A percentile compares a stretch with the other conserved stretches of the same genome.
phyloP scores from a whole-genome alignment of 2,888 invertebrate genomes.

The Andrena fulva region DNA sequence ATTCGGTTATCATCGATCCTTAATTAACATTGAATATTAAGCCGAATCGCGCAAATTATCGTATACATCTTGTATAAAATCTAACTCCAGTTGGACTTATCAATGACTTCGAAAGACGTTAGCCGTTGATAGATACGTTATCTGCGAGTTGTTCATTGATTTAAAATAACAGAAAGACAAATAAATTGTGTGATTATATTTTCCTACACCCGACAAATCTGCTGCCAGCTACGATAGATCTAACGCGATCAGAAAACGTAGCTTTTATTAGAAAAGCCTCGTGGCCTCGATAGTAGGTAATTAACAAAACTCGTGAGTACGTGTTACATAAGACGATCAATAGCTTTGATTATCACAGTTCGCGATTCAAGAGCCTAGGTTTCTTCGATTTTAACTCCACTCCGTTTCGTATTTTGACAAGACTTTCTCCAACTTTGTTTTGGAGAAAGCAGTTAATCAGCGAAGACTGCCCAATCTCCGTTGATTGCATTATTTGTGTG shows the following conservation, averaged over 20 bases:
- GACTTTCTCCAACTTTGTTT: too few relatives aligned
- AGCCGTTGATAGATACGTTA: background rate
- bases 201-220: too few relatives aligned
- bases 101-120: background rate
- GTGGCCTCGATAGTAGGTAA: background rate
- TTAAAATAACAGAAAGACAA: too few relatives aligned
- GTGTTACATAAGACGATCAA: constrained; percentile 10
- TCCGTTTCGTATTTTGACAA: background rate
- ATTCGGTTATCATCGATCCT: background rate
- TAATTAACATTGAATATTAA: background rate
- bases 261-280: background rate
- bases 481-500: background rate
- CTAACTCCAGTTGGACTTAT: background rate
- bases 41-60: background rate
- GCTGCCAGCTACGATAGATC: too few relatives aligned
- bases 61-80: background rate
- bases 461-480: background rate
- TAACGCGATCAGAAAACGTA: background rate
- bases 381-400: background rate
- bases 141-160: background rate
- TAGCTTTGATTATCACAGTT: background rate
- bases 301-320: background rate
- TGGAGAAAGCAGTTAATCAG: background rate
- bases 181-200: too few relatives aligned
- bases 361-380: background rate